Evolutionary conservation across 2,113 vertebrate genomes (phyloP).

Genomic region (Megaceryle torquata): DNA sequence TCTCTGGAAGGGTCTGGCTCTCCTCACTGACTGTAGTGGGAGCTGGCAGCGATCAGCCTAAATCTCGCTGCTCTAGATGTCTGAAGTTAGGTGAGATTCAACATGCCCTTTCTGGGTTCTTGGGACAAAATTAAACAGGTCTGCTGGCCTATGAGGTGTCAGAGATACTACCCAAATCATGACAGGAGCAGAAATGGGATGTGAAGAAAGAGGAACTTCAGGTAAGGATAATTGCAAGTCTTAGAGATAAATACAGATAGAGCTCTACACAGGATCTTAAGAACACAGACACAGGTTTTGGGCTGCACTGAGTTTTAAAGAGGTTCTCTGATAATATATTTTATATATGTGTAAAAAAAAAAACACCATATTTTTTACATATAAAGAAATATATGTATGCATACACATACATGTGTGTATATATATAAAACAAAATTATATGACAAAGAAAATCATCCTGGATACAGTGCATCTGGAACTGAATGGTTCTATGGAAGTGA

Average conservation of each 20-base stretch:
- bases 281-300: background rate
- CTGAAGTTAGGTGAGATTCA: background rate
- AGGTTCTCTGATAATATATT: background rate
- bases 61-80: background rate
- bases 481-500: background rate
- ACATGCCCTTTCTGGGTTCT: no score
- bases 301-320: background rate
- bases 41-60: background rate
- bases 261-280: fast-evolving
- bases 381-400: background rate
- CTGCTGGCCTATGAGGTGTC: background rate
- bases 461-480: background rate
- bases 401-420: background rate
- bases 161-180: background rate
- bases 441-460: background rate
- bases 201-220: background rate
- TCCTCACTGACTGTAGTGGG: background rate
- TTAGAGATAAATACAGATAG: background rate
- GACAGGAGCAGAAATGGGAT: background rate
- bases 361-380: background rate
- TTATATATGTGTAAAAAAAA: background rate
- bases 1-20: background rate
- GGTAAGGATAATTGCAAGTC: background rate
- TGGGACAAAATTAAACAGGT: background rate
- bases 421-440: background rate